Percentiles rank a stretch among this genome's conserved stretches.
phyloP scores from a whole-genome alignment of 2,113 vertebrate species.

The Delphinapterus leucas region DNA sequence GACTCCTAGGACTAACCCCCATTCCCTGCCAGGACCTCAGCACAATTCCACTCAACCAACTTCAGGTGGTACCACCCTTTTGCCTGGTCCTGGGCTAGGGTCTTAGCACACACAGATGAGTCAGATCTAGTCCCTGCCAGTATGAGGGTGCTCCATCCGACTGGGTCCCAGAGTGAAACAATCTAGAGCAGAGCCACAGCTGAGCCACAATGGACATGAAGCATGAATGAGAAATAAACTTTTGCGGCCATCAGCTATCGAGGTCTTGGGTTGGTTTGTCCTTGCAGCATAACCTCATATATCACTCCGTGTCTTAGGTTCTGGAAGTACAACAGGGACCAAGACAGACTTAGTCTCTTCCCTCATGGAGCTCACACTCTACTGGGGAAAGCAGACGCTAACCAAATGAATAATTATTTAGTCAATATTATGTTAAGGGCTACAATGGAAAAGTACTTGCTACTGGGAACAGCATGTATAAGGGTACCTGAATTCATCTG shows the following conservation, averaged over 20 bases:
- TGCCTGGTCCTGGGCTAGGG: background rate
- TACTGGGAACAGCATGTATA: background rate
- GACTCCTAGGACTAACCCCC: background rate
- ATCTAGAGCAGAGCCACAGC: background rate
- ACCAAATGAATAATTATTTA: background rate
- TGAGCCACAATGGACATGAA: background rate
- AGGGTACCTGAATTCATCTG: background rate
- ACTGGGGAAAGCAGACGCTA: background rate
- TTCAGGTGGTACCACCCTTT: background rate
- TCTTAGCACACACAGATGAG: background rate
- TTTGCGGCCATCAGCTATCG: too few species aligned
- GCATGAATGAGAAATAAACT: background rate
- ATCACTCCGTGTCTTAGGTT: background rate
- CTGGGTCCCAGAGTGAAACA: background rate
- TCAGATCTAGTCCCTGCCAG: too few species aligned
- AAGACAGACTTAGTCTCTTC: background rate
- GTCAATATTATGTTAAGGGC: background rate
- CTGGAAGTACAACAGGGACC: background rate
- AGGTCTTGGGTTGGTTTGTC: background rate
- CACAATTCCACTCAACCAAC: background rate
- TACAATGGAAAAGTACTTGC: background rate
- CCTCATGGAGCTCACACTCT: background rate
- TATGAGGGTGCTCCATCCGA: background rate
- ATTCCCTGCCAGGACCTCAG: background rate
- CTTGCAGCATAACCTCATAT: background rate